phyloP scores from a whole-genome alignment of 1,140 invertebrate species.

The Eriocheir sinensis region DNA sequence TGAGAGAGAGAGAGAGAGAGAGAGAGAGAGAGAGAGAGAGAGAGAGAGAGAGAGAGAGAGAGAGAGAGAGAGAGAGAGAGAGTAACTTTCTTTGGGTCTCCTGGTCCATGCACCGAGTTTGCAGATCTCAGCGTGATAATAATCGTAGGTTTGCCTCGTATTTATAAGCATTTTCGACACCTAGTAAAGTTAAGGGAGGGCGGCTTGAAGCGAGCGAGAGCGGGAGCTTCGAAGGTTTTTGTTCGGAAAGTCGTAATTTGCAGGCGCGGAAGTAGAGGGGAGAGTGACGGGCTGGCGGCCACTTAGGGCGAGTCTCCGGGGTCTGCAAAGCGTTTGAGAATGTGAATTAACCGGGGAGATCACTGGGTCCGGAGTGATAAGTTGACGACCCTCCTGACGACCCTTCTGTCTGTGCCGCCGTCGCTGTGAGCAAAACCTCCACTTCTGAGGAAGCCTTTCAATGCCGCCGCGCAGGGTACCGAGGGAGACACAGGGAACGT shows the following conservation, averaged over 20 bases:
- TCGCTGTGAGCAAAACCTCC: not conserved
- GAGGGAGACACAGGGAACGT: not conserved
- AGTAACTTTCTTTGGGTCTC: conserved; percentile 30
- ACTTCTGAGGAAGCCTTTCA: not conserved
- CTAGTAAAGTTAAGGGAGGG: not conserved
- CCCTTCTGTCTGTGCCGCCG: not conserved
- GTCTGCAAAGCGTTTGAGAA: not conserved
- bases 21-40: not conserved
- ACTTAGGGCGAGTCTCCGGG: not conserved
- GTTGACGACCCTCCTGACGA: not conserved
- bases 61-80: conserved; percentile 12
- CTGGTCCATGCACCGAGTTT: not conserved
- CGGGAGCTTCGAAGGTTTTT: not conserved
- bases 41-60: not conserved
- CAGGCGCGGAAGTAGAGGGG: not conserved
- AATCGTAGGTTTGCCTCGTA: not conserved
- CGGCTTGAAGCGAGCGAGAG: not conserved
- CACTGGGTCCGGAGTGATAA: not conserved
- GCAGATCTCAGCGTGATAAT: not conserved
- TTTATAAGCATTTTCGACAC: not conserved
- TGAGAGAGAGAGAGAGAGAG: conserved; percentile 17
- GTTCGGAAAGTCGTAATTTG: conserved; percentile 15
- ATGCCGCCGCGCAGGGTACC: not conserved
- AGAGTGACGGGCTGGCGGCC: not conserved
- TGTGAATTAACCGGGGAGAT: conserved; percentile 1